Conservation (phyloP, 2,888 invertebrate genomes). For the Himalopsyche tibetana region DNA sequence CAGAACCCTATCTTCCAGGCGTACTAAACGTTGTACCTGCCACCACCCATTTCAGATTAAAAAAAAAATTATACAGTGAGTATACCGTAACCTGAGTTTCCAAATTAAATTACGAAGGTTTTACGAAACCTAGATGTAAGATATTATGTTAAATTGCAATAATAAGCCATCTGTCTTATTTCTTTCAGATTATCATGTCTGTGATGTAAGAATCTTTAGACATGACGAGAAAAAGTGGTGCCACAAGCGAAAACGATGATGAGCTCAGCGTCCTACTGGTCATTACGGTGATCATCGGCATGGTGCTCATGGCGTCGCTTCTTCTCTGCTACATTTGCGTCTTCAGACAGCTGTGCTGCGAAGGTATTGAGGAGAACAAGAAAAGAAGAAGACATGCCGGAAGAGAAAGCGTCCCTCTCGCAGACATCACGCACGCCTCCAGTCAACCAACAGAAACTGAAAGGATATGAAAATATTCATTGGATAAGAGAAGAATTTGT, state of each 20-base stretch:
- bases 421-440: constrained; percentile 79
- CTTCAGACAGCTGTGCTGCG: constrained; percentile 80
- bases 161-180: background rate
- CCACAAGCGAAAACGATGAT: constrained; percentile 74
- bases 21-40: too few species aligned
- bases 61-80: too few species aligned
- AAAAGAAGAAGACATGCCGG: constrained; percentile 69
- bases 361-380: constrained; percentile 74
- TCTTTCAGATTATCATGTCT: background rate
- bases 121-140: too few species aligned
- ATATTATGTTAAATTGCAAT: too few species aligned
- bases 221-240: constrained; percentile 68
- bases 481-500: background rate
- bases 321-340: constrained; percentile 83
- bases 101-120: too few species aligned
- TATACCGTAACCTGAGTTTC: too few species aligned
- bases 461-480: constrained; percentile 67
- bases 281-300: constrained; percentile 78
- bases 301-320: constrained; percentile 79
- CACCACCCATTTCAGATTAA: too few species aligned
- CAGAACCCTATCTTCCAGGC: too few species aligned
- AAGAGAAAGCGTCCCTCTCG: constrained; percentile 78
- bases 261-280: constrained; percentile 79
- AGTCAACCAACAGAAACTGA: constrained; percentile 80
- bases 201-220: constrained; percentile 29